Evolutionary conservation across 2,888 invertebrate species (phyloP), one percentile per base, ranked within the genome.

Genomic region (Drosophila subsilvestris): DNA sequence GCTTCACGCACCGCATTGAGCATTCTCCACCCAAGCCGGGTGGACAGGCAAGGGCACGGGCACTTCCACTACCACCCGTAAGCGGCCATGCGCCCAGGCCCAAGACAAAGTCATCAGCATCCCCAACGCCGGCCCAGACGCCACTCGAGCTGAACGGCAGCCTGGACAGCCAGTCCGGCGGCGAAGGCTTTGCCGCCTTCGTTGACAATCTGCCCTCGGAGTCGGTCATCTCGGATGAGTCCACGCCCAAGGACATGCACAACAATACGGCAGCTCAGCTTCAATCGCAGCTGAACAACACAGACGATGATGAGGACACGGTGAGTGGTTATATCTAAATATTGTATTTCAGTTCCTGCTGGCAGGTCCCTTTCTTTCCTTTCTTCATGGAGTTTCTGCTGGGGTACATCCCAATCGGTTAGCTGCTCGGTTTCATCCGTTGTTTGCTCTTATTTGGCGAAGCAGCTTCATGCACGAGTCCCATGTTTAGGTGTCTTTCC

Each of bases 181-280:
- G 43, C n/a, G 49, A 14, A 5, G 51, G 43, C 1, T 91, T 91
- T 71, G 87, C 85, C 18, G 89, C 85, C 29, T 90, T 92, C 32
- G 89, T 90, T 10, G 91, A 92, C 43, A 91, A 90, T 66, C 75
- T 92, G 66, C 84, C 90, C 32, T 90, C 91, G 18, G 91, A 90
- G 57, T 91, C 92, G 25, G 87, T 91, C 17, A 89, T 92, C 25
- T 92, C 92, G 8, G 89, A 91, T 48, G 92, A 91, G 78, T 91
- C 92, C 14, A 90, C 90, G 29, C 91, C 91, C 5, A 82, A 88
- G 74, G 91, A 90, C 62, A 83, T 92, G 78, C 85, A 81, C 8
- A 86, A 79, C 37, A 71, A 68, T 1, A 80, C 76, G 18, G 55
- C 68, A 17, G 48, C 74, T 7, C n/a, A 69, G 53, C 65, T 71